Conservation (phyloP, 1,140 invertebrate genomes). For the Drosophila subpulchrella region DNA sequence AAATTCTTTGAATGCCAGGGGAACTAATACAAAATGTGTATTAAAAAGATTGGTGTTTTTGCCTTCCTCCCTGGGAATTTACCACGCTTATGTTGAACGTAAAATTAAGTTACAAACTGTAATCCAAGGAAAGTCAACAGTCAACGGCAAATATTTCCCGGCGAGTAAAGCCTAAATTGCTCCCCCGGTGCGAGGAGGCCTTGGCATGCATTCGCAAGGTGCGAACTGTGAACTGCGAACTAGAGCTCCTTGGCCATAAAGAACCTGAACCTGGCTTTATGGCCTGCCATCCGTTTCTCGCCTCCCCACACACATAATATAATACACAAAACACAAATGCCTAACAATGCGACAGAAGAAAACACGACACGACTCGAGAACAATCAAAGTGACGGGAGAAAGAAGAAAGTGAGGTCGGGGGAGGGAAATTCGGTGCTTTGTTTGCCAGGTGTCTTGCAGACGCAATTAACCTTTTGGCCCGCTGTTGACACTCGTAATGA, state of each 20-base stretch:
- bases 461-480: conserved; percentile 73
- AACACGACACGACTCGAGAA: conserved; percentile 30
- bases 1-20: background rate
- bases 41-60: background rate
- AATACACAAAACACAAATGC: conserved; percentile 2
- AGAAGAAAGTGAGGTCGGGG: background rate
- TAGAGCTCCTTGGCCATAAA: conserved; percentile 28
- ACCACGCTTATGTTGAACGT: background rate
- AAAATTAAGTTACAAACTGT: conserved; percentile 13
- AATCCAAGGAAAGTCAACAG: conserved; percentile 11
- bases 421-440: conserved; percentile 26
- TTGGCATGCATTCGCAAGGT: conserved; percentile 22
- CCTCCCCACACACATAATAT: conserved; percentile 7
- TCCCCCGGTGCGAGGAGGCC: conserved; percentile 8
- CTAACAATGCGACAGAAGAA: conserved; percentile 25
- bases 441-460: conserved; percentile 42
- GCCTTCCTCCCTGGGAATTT: background rate
- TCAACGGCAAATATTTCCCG: conserved; percentile 18
- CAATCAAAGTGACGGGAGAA: conserved; percentile 38
- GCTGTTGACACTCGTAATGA: conserved; percentile 78
- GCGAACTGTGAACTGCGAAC: conserved; percentile 10
- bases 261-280: conserved; percentile 20
- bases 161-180: conserved; percentile 20
- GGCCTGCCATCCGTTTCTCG: conserved; percentile 12
- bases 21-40: background rate